Evolutionary conservation across 2,888 invertebrate genomes (phyloP), one percentile per base, ranked within the genome.

Genomic region (Melolontha melolontha): DNA sequence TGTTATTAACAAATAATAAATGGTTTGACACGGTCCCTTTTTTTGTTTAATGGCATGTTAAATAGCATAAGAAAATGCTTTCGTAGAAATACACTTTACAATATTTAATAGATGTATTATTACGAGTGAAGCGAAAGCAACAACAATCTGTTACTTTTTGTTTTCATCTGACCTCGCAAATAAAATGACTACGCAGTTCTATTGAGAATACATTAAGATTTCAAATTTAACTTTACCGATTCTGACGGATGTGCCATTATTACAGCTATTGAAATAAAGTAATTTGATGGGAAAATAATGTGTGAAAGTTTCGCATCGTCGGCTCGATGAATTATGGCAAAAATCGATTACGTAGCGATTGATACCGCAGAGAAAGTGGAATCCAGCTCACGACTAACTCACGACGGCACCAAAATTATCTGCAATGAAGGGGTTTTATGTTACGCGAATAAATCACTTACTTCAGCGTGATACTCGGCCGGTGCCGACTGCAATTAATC

Each of bases 241-340:
- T 40, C 55, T 55, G 40, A 17, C 55, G 16, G 16, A 55, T 16
- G 40, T 11, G 17, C 11, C 17, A 41, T 55, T 22, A 55, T 41
- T 55, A 11, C 17, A 16, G 17, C 17, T 41, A 40, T 40, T 55
- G 55, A 16, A 55, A 22, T 40, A 41, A 10, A 10, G n/a, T 12
- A 34, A 52, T 52, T 10, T 16, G 41, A 55, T 55, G 55, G 55
- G 55, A 55, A 55, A 55, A 55, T 52, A 40, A 55, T 55, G 55
- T 41, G 55, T 55, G 55, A 55, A 41, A 55, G 55, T 55, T 55
- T 41, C 55, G 40, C 41, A 40, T 16, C 17, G 41, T 17, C 55
- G 55, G 11, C 27, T 17, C 16, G 22, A 40, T 55, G 55, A 55
- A 41, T 55, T 55, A 55, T 55, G 55, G 40, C 41, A 55, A 55